Conservation (phyloP, 2,888 invertebrate species). For the Leucophenga maculata region DNA sequence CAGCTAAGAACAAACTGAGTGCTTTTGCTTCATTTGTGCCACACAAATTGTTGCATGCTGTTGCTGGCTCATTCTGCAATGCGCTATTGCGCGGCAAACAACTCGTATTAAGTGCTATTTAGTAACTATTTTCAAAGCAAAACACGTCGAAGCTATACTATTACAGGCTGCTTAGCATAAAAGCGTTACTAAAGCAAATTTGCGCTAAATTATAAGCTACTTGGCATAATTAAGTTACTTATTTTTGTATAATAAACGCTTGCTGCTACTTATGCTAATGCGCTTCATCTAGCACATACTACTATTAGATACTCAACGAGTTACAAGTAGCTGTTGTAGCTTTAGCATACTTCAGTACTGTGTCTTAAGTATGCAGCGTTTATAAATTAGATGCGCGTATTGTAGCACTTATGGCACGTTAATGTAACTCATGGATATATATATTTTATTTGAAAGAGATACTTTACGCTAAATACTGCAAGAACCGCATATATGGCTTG, state of each 20-base stretch:
- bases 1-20: too few relatives aligned
- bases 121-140: not conserved
- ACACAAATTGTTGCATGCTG: conserved; percentile 9
- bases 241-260: conserved; percentile 28
- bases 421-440: conserved; percentile 20
- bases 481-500: too few relatives aligned
- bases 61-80: conserved; percentile 17
- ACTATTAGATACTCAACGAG: conserved; percentile 2
- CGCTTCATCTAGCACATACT: not conserved
- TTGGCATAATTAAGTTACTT: conserved; percentile 24
- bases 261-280: not conserved
- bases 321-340: too few relatives aligned
- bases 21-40: not conserved
- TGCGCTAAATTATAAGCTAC: not conserved
- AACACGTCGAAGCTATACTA: not conserved
- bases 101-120: not conserved
- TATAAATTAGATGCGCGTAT: too few relatives aligned
- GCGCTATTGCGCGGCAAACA: conserved; percentile 11
- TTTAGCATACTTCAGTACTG: too few relatives aligned
- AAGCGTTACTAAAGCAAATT: conserved; percentile 12
- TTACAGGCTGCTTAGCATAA: not conserved
- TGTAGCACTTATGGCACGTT: not conserved
- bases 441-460: conserved; percentile 41
- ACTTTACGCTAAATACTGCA: conserved; percentile 33
- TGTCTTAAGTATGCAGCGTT: too few relatives aligned